Conservation (phyloP, 2,113 vertebrate genomes). For the Odocoileus hemionus region DNA sequence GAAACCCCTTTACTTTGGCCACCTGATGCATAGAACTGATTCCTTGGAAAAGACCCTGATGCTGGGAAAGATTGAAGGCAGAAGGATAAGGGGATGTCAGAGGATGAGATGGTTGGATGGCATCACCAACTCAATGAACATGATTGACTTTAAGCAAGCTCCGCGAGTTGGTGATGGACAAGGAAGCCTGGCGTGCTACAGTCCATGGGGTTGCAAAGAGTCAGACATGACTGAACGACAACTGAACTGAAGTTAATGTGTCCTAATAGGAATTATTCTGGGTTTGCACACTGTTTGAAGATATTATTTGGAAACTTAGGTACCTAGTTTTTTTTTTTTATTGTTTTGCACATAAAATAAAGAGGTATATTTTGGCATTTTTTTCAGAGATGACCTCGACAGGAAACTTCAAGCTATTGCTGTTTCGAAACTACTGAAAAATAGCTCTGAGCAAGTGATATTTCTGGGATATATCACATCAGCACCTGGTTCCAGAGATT, state of each 20-base stretch:
- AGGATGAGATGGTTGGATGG: background rate
- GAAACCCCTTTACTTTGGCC: background rate
- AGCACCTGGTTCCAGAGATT: conserved; percentile 83
- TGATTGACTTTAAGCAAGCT: background rate
- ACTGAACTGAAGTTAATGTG: background rate
- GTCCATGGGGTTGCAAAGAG: background rate
- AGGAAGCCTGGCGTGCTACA: background rate
- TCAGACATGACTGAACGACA: background rate
- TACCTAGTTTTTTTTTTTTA: background rate
- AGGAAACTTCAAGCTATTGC: conserved; percentile 82
- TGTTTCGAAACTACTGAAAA: conserved; percentile 79
- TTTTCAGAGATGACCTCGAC: conserved; percentile 82
- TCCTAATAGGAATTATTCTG: background rate
- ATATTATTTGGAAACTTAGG: background rate
- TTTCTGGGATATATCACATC: conserved; percentile 84
- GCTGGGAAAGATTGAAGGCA: background rate
- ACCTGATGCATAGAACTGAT: background rate
- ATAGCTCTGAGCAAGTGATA: conserved; percentile 75
- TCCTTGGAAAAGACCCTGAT: background rate
- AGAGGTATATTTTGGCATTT: conserved; percentile 15
- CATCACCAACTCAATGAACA: background rate
- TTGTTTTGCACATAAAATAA: background rate
- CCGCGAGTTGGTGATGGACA: background rate
- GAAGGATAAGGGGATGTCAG: background rate
- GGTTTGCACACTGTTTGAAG: background rate